phyloP scores from a whole-genome alignment of 2,888 invertebrate genomes.

The Eupeodes latifasciatus region DNA sequence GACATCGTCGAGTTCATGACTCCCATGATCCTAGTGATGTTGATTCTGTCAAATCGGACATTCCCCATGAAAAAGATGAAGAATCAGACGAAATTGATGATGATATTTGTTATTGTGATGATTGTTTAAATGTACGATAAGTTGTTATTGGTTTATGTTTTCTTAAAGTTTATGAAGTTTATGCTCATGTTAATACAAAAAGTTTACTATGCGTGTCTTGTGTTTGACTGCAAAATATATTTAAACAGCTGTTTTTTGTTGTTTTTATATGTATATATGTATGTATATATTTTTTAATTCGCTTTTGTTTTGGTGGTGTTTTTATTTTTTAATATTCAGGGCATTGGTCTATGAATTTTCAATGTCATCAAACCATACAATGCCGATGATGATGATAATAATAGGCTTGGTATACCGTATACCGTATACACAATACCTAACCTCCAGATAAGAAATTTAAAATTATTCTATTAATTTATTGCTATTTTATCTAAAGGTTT shows the following conservation, averaged over 20 bases:
- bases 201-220: too few species aligned
- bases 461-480: constrained; percentile 14
- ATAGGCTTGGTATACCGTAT: too few species aligned
- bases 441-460: background rate
- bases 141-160: background rate
- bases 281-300: background rate
- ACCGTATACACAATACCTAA: background rate
- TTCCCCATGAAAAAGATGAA: constrained; percentile 64
- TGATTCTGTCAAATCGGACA: constrained; percentile 65
- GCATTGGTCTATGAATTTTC: constrained; percentile 40
- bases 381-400: too few species aligned
- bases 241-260: constrained; percentile 40
- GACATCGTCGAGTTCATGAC: constrained; percentile 81
- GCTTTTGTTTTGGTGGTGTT: too few species aligned
- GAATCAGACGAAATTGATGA: constrained; percentile 85
- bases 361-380: constrained; percentile 52
- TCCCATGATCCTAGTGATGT: constrained; percentile 90
- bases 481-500: background rate
- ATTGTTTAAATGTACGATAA: constrained; percentile 85
- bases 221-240: constrained; percentile 18
- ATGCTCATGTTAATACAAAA: too few species aligned
- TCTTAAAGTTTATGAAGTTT: background rate
- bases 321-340: background rate
- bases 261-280: background rate
- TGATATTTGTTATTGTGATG: constrained; percentile 91